Evolutionary conservation across 2,888 invertebrate species (phyloP), one percentile per base, ranked within the genome.

Genomic region (Eupithecia insigniata): DNA sequence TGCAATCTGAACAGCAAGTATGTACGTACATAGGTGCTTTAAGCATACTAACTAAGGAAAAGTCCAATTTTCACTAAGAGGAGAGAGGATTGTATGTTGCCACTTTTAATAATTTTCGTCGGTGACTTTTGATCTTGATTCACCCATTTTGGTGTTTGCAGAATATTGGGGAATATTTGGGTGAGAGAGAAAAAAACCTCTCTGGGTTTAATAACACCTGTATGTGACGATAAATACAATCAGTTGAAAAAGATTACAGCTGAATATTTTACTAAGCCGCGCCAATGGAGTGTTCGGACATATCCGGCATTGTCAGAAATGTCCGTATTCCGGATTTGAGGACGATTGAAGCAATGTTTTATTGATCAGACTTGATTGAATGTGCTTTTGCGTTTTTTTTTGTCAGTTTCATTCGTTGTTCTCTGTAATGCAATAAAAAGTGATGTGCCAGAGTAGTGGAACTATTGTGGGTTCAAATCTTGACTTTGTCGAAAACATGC

Each of bases 171-270:
- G 22, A 8, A 10, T 4, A 51, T 1, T 12, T 4, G n/a, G 12
- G n/a, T 6, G 3, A 26, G 10, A 55, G 26, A 55, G 26, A 12
- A 0, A 14, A n/a, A n/a, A n/a, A n/a, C n/a, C n/a, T n/a, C n/a
- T n/a, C n/a, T n/a, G n/a, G 26, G 55, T 55, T 55, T 14, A 26
- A 26, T 55, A 55, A 55, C 55, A 55, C 55, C 26, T 55, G 26
- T 55, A 26, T 26, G 12, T 55, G 55, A 26, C 10, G 14, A 12
- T 26, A 55, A 55, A 55, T 55, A 55, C 55, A 55, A 55, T 55
- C 55, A 76, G 76, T 58, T 67, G 71, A 28, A 76, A 73, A 70
- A 70, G 71, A 76, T 76, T 76, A 73, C 73, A 34, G 43, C 30
- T 73, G 61, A 73, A 72, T 73, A 75, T 72, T 76, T 73, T 43